These are phyloP conservation scores for Macrotis lagotis DNA, from an alignment of 2,113 vertebrate genomes.

Conservation along the genomic window DNA sequence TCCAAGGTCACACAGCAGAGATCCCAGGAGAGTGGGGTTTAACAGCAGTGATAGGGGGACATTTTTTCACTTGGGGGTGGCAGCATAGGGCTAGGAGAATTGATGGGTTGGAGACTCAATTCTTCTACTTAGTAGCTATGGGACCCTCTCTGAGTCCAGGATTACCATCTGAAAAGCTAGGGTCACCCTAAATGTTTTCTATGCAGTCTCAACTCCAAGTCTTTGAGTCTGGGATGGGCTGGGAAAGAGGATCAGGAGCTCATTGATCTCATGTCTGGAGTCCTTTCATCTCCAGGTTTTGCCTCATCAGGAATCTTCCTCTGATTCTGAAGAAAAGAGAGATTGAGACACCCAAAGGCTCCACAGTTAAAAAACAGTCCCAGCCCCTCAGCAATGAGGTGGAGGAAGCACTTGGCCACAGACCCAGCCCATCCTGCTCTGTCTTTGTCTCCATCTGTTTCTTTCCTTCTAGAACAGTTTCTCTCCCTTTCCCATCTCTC, in stretches of 20 bases:
- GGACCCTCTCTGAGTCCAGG: background rate
- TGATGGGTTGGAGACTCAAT: background rate
- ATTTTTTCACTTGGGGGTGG: background rate
- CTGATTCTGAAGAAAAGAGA: background rate
- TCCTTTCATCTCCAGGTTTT: background rate
- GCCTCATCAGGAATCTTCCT: background rate
- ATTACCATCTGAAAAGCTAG: background rate
- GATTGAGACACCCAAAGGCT: background rate
- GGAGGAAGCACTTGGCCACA: background rate
- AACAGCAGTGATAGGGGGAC: background rate
- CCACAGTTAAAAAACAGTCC: background rate
- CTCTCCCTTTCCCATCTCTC: background rate
- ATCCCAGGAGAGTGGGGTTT: background rate
- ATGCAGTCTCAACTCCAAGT: background rate
- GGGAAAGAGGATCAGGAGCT: background rate
- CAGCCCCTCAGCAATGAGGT: background rate
- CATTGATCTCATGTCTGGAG: background rate
- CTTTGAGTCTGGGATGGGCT: background rate
- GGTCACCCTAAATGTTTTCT: background rate
- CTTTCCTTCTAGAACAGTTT: background rate
- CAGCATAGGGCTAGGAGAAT: background rate
- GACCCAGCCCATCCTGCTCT: background rate
- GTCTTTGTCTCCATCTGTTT: background rate
- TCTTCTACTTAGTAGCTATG: background rate
- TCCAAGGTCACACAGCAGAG: background rate